phyloP scores from a whole-genome alignment of 2,797 vertebrate genomes.

The Pseudomugil gertrudae region DNA sequence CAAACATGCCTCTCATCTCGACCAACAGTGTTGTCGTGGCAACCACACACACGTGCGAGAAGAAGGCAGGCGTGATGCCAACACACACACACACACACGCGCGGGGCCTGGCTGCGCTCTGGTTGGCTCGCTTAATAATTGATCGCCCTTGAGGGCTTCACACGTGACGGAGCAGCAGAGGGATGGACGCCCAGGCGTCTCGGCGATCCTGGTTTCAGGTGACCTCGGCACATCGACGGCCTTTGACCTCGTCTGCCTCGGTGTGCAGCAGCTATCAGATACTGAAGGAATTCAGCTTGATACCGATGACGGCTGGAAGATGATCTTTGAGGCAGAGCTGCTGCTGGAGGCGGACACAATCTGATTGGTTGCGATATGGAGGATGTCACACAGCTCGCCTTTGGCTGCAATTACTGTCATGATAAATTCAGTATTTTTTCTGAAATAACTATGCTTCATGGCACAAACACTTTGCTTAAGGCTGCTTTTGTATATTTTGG shows the following conservation, averaged over 20 bases:
- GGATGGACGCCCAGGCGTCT: background rate
- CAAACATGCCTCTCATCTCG: slow-evolving; percentile 10
- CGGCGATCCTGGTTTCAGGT: background rate
- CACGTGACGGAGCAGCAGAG: slow-evolving; percentile 25
- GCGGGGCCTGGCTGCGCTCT: slow-evolving; percentile 16
- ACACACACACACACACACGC: slow-evolving; percentile 27
- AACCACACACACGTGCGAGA: slow-evolving; percentile 47
- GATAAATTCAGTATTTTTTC: background rate
- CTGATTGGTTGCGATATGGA: slow-evolving; percentile 1
- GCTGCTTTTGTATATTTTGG: background rate
- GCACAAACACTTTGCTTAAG: background rate
- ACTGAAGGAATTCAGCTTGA: background rate
- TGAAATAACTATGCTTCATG: background rate
- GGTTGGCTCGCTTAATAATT: slow-evolving; percentile 65
- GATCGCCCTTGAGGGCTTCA: slow-evolving; percentile 48
- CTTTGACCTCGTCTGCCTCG: slow-evolving; percentile 21
- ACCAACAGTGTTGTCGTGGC: slow-evolving; percentile 53
- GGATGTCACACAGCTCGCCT: background rate
- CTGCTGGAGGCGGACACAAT: background rate
- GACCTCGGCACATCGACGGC: background rate
- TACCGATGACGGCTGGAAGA: background rate
- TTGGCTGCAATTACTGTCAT: background rate
- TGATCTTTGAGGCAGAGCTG: background rate
- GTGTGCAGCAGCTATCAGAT: background rate
- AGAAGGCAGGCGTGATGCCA: slow-evolving; percentile 12